Conservation (phyloP, 2,113 vertebrate genomes). For the Salvelinus alpinus region DNA sequence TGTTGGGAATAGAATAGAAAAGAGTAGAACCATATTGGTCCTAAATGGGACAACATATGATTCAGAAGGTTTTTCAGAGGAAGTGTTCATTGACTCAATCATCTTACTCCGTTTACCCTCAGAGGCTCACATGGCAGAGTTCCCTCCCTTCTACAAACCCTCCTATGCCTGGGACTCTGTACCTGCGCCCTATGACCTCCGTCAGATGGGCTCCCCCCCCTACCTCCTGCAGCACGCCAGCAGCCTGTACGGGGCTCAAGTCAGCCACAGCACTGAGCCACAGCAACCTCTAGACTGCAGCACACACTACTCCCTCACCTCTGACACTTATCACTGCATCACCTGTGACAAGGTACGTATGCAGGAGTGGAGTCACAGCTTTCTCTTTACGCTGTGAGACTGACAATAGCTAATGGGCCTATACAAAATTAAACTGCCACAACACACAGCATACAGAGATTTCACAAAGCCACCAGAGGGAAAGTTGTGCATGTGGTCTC, state of each 20-base stretch:
- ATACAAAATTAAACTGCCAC: background rate
- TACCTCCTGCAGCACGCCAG: slow-evolving; percentile 85
- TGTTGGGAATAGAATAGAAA: background rate
- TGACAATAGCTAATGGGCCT: background rate
- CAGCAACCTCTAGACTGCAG: slow-evolving; percentile 85
- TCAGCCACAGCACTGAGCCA: slow-evolving; percentile 70
- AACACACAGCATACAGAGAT: background rate
- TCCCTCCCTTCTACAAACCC: slow-evolving; percentile 80
- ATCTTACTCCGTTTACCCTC: background rate
- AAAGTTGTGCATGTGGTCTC: too few relatives aligned
- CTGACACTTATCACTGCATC: slow-evolving; percentile 88
- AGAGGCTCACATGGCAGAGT: slow-evolving; percentile 69
- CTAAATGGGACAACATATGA: too few relatives aligned
- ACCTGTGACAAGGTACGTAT: slow-evolving; percentile 89
- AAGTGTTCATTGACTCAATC: background rate
- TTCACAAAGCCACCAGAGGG: too few relatives aligned
- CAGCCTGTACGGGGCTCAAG: slow-evolving; percentile 71
- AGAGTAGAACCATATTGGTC: background rate
- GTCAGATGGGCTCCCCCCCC: slow-evolving; percentile 82
- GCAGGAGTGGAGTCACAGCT: background rate
- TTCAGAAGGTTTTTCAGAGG: too few relatives aligned
- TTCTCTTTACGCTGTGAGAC: background rate
- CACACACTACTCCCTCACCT: slow-evolving; percentile 82
- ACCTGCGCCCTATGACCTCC: slow-evolving; percentile 76
- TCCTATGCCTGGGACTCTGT: slow-evolving; percentile 83